Percentiles rank a stretch among this genome's conserved stretches.
Conservation (phyloP, 2,888 invertebrate genomes). For the Mythimna albipuncta region DNA sequence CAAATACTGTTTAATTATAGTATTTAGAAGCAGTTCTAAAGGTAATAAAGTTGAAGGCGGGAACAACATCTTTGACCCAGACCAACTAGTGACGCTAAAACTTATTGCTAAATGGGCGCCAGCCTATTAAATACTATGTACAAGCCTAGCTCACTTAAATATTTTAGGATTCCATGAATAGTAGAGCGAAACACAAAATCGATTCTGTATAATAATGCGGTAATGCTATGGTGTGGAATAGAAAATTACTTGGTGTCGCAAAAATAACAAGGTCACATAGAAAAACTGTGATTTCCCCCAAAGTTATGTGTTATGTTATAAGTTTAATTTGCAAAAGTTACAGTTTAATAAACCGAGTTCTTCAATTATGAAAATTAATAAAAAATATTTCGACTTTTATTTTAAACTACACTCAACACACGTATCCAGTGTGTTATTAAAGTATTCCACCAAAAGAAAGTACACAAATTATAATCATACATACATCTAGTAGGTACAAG, state of each 20-base stretch:
- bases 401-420: too few relatives aligned
- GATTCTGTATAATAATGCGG: slow-evolving; percentile 22
- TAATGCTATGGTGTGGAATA: neutral
- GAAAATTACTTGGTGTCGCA: neutral
- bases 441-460: too few relatives aligned
- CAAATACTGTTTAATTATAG: slow-evolving; percentile 77
- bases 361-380: too few relatives aligned
- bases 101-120: slow-evolving; percentile 7
- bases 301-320: too few relatives aligned
- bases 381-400: too few relatives aligned
- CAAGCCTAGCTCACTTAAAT: slow-evolving; percentile 29
- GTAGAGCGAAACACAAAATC: slow-evolving; percentile 31
- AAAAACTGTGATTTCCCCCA: too few relatives aligned
- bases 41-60: slow-evolving; percentile 58
- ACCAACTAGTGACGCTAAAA: slow-evolving; percentile 26
- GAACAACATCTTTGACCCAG: slow-evolving; percentile 47
- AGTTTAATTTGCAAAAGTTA: too few relatives aligned
- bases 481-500: too few relatives aligned
- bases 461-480: too few relatives aligned
- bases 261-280: too few relatives aligned
- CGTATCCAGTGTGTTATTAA: too few relatives aligned
- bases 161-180: slow-evolving; percentile 54
- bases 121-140: slow-evolving; percentile 16
- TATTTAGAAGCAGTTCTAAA: slow-evolving; percentile 79
- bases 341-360: too few relatives aligned